Conservation (phyloP, 2,888 invertebrate genomes). For the Synanthedon andrenaeformis region DNA sequence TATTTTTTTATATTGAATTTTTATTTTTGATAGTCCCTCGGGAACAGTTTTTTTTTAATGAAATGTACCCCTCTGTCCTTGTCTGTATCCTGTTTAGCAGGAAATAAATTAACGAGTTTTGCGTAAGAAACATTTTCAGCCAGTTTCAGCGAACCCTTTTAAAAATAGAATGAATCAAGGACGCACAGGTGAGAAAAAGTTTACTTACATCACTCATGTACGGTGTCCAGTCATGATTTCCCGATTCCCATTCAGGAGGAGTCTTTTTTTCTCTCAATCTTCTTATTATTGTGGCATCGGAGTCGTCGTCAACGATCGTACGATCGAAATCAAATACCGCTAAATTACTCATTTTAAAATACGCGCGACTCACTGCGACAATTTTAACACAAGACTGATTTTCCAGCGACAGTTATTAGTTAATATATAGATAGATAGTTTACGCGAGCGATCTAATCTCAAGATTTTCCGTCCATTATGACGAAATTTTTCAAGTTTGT, state of each 20-base stretch:
- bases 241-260: constrained; percentile 52
- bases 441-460: constrained; percentile 5
- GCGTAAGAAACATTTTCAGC: background rate
- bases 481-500: constrained; percentile 16
- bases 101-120: background rate
- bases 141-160: background rate
- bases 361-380: background rate
- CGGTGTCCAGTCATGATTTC: constrained; percentile 54
- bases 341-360: constrained; percentile 33
- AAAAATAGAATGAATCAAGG: too few species aligned
- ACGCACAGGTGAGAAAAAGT: background rate
- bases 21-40: too few species aligned
- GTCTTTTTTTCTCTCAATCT: constrained; percentile 46
- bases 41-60: too few species aligned
- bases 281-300: constrained; percentile 54
- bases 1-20: too few species aligned
- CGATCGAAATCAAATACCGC: constrained; percentile 63
- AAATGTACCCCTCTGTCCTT: too few species aligned
- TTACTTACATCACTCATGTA: constrained; percentile 60
- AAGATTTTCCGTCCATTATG: constrained; percentile 11
- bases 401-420: background rate
- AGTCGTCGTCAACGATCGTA: constrained; percentile 55
- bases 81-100: too few species aligned
- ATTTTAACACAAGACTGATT: background rate
- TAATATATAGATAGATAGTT: constrained; percentile 1